phyloP scores from a whole-genome alignment of 2,888 invertebrate species.

The Phytoseiulus persimilis region DNA sequence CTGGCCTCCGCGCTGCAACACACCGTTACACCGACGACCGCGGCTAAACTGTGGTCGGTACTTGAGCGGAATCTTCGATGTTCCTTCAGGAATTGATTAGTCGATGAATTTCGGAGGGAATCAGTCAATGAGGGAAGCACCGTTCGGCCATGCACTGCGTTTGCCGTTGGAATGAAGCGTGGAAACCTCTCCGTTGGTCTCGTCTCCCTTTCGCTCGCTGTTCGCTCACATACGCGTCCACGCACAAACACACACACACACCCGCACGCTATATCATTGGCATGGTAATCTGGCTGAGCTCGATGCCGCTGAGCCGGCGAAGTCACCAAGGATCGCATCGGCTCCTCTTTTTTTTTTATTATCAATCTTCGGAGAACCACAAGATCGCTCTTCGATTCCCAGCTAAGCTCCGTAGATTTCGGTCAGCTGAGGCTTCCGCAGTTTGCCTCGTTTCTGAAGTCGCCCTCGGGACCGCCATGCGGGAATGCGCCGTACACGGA shows the following conservation, averaged over 20 bases:
- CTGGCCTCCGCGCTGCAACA: no score
- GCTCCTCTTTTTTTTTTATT: no score
- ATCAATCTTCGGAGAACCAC: background rate
- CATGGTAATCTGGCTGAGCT: background rate
- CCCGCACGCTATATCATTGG: background rate
- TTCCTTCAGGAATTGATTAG: background rate
- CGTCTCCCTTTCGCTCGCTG: background rate
- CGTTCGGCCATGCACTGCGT: background rate
- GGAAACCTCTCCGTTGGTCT: background rate
- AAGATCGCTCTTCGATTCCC: background rate
- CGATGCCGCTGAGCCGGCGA: background rate
- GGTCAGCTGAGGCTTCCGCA: background rate
- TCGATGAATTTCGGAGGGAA: background rate
- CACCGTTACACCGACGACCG: no score
- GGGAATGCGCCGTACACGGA: no score
- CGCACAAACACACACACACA: background rate
- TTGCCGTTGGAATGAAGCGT: background rate
- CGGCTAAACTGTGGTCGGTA: background rate
- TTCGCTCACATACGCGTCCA: background rate
- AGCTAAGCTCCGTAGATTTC: background rate
- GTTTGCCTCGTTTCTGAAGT: background rate
- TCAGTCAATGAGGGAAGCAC: background rate
- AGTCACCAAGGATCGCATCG: background rate
- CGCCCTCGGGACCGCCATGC: no score
- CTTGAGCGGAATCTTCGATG: background rate